A percentile compares a stretch with the other conserved stretches of the same genome.
Evolutionary conservation across 1,140 invertebrate genomes (phyloP).

Genomic region (Gryllus bimaculatus): DNA sequence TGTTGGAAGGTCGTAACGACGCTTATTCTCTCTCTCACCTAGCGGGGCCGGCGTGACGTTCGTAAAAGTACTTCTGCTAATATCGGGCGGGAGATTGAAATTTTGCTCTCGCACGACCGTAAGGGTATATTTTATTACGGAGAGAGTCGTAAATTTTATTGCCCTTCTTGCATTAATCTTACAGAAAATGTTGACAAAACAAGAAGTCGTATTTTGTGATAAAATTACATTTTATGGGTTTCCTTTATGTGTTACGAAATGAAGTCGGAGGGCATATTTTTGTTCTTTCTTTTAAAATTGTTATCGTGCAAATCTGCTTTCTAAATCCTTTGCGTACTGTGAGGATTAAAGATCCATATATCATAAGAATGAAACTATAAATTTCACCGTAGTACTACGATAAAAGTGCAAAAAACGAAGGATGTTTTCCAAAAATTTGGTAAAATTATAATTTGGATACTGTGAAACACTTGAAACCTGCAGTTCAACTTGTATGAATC

Average conservation of each 20-base stretch:
- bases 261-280: too few relatives aligned
- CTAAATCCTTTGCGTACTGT: too few relatives aligned
- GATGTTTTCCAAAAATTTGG: too few relatives aligned
- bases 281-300: too few relatives aligned
- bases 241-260: not conserved
- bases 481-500: too few relatives aligned
- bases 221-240: not conserved
- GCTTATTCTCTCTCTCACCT: not conserved
- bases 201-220: not conserved
- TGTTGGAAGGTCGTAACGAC: not conserved
- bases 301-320: too few relatives aligned
- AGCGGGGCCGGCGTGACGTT: not conserved
- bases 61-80: not conserved
- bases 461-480: too few relatives aligned
- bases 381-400: too few relatives aligned
- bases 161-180: not conserved
- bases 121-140: not conserved
- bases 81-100: not conserved
- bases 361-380: too few relatives aligned
- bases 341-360: too few relatives aligned
- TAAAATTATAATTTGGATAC: too few relatives aligned
- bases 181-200: not conserved
- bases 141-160: not conserved
- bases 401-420: too few relatives aligned
- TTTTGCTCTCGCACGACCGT: not conserved